Evolutionary conservation across 2,888 invertebrate genomes (phyloP), one percentile per base, ranked within the genome.

Genomic region (Drosophila pseudotakahashii): DNA sequence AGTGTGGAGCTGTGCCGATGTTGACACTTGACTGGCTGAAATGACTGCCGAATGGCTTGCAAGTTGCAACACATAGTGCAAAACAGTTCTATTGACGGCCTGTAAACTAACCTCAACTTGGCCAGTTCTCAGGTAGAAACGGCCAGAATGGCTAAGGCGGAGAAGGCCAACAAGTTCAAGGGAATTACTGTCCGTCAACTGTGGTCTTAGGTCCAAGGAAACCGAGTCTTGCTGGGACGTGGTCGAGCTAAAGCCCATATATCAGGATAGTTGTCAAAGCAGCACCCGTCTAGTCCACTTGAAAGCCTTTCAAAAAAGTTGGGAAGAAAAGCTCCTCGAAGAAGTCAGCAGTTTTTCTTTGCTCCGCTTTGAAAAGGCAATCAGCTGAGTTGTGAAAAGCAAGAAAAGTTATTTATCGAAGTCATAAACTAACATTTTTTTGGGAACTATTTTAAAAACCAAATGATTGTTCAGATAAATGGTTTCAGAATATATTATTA

Each of bases 251-350:
- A 48, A 11, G 64, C 34, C 23, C 76, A 84, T 89, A 89, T 86
- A 88, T 89, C 79, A 89, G 88, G 80, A 88, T 89, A 81, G 78
- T 71, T 82, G 89, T 83, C 89, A 82, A 71, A 34, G 36, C 36
- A 19, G 26, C 7, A 16, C 26, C 58, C 54, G 70, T 36, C 50
- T 58, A 58, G 19, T 19, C 39, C 41, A 48, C 48, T 48, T 48
- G 7, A 34, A 19, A 48, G 48, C 48, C 48, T 19, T 32, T 32
- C 13, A 7, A 34, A 34, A 34, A 34, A 19, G 34, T 13, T 13
- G 48, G 13, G 2, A n/a, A 34, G 16, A 48, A 48, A 13, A 19
- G 34, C 48, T 32, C 30, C 32, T 13, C 6, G 32, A 14, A 26
- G 19, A 39, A 39, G 45, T 16, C 32, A n/a, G n/a, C n/a, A 45